Conservation (phyloP, 2,113 vertebrate genomes). For the chimpanzee (Pan troglodytes) region NHGRI_mPanTro3-v2.1_pri NC_072415.2:75104001-75104500, state of each 20-base stretch:
- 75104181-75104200: background rate
- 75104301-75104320: constrained; percentile 60
- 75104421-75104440: background rate
- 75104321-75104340: constrained; percentile 31
- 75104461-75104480: constrained; percentile 42
- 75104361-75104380: constrained; percentile 52
- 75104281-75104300: constrained; percentile 19
- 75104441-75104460: constrained; percentile 42
- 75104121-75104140: background rate
- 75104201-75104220: constrained; percentile 11
- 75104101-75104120: background rate
- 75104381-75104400: background rate
- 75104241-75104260: constrained; percentile 60
- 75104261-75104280: background rate
- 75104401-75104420: constrained; percentile 25
- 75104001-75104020: background rate
- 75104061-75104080: constrained; percentile 21
- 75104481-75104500: constrained; percentile 48
- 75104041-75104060: constrained; percentile 58
- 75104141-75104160: background rate
- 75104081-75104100: background rate
- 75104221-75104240: constrained; percentile 36
- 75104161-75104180: constrained; percentile 41
- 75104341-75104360: constrained; percentile 60
- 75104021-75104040: background rate